Evolutionary conservation across 2,888 invertebrate species (phyloP).

Genomic region (Rhopalosiphum nymphaeae): DNA sequence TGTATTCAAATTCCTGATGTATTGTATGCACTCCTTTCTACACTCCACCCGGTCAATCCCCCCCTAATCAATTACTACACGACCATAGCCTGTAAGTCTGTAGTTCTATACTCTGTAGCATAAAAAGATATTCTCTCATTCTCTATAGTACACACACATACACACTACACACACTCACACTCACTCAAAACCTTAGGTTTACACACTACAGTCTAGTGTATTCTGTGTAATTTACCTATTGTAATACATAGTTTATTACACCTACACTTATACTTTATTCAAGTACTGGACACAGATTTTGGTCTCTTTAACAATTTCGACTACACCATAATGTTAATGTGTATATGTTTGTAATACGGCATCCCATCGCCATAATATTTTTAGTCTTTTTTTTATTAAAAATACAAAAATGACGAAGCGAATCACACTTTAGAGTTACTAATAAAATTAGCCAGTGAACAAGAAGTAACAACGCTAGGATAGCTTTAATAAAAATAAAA

Average conservation of each 20-base stretch:
- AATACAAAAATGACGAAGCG: neutral
- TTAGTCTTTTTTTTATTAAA: neutral
- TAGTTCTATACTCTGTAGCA: too few relatives aligned
- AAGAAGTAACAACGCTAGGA: neutral
- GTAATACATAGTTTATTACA: neutral
- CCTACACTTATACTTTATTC: neutral
- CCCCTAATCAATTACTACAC: neutral
- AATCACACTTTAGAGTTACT: neutral
- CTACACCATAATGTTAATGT: neutral
- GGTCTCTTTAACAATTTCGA: neutral
- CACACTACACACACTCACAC: neutral
- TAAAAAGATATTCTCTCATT: too few relatives aligned
- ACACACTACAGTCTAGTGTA: neutral
- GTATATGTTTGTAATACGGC: neutral
- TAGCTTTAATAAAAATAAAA: neutral
- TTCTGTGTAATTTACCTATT: neutral
- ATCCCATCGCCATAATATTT: neutral
- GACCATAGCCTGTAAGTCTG: neutral
- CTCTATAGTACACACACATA: too few relatives aligned
- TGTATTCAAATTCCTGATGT: neutral
- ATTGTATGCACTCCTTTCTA: neutral
- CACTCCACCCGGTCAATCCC: neutral
- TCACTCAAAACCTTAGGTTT: neutral
- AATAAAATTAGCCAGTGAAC: neutral
- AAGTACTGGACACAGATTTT: neutral